phyloP scores from a whole-genome alignment of 1,140 invertebrate genomes.

The Leptopilina boulardi region DNA sequence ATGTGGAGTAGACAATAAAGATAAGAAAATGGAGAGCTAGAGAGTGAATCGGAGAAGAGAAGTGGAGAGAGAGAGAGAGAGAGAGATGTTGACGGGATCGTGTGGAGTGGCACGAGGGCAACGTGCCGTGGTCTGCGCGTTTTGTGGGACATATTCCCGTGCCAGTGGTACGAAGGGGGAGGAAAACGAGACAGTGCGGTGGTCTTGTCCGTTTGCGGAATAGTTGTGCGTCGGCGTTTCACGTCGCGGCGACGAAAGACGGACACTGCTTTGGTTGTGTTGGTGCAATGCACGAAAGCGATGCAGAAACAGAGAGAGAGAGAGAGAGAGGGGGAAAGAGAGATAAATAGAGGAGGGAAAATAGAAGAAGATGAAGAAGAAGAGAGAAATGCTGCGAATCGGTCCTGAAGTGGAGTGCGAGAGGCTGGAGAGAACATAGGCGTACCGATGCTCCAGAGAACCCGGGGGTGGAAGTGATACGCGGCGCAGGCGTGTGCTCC shows the following conservation, averaged over 20 bases:
- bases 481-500: constrained; percentile 69
- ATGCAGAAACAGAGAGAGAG: background rate
- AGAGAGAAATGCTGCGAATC: constrained; percentile 13
- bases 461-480: constrained; percentile 52
- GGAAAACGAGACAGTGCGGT: constrained; percentile 19
- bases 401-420: constrained; percentile 10
- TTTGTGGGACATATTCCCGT: constrained; percentile 38
- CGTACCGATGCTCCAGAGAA: constrained; percentile 51
- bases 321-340: background rate
- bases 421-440: constrained; percentile 44
- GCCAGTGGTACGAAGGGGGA: constrained; percentile 30
- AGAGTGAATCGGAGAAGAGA: constrained; percentile 25
- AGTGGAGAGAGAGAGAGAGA: background rate
- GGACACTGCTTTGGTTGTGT: background rate
- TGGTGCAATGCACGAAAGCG: background rate
- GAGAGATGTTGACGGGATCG: background rate
- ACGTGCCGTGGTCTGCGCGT: constrained; percentile 31
- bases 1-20: constrained; percentile 39
- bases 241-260: constrained; percentile 28
- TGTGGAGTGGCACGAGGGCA: constrained; percentile 23
- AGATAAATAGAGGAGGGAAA: background rate
- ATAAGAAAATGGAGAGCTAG: constrained; percentile 30
- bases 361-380: background rate
- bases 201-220: constrained; percentile 38
- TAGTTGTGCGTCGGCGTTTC: constrained; percentile 44